Evolutionary conservation across 2,888 invertebrate species (phyloP), one percentile per base, ranked within the genome.

Genomic region (Thyatira batis): DNA sequence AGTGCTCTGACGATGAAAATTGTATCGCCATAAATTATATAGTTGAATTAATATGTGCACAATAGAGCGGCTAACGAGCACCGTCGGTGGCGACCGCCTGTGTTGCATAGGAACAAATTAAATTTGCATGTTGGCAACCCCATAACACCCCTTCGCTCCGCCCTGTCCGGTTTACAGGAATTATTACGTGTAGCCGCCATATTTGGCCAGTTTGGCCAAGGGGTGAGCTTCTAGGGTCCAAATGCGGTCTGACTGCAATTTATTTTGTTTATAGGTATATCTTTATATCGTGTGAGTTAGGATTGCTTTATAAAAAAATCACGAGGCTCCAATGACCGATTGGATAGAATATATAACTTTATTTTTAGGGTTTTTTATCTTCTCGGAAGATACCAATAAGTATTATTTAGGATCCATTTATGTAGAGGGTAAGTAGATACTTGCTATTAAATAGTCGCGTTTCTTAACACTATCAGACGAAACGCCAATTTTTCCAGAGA

Each of bases 61-160:
- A 86, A 85, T 87, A 75, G 85, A 70, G 68, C 58, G 60, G 67
- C 85, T 89, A 89, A 89, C 84, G 79, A 84, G 82, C 82, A 55
- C 82, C 53, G 83, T 77, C 71, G 84, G 82, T 66, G 78, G 80
- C 75, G 73, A 69, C 82, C 82, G 81, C 82, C 80, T 78, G 84
- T 76, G 80, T 70, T 77, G 82, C 80, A 79, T 82, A 73, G 69
- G 72, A 75, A 80, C 81, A 79, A 82, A 89, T 87, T 86, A 86
- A 87, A 90, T 91, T 91, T 91, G 89, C 90, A 89, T 91, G 85
- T 83, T 83, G 71, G 82, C 81, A 84, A 82, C 86, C 87, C 87
- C 75, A 74, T 78, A 69, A 73, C 69, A 78, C 80, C 80, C 81
- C 77, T 76, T 74, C 57, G 71, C 70, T 55, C 70, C 75, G 63